Evolutionary conservation across 2,113 vertebrate species (phyloP).

Genomic region (Nesoenas mayeri): DNA sequence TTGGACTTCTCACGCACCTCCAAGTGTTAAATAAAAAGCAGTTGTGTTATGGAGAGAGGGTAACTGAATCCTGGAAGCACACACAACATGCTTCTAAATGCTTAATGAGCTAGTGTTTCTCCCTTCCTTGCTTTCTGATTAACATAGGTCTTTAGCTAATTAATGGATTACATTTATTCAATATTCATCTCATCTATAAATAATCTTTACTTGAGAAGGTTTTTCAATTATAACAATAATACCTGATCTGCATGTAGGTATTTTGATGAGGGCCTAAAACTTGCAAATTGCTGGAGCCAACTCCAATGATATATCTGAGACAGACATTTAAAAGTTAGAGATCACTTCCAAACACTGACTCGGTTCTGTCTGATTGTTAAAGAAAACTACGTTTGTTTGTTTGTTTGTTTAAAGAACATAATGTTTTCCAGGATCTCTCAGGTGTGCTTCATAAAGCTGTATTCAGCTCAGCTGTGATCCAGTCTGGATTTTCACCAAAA

Average conservation of each 20-base stretch:
- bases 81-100: conserved; percentile 53
- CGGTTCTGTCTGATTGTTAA: background rate
- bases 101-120: conserved; percentile 67
- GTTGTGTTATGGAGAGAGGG: conserved; percentile 50
- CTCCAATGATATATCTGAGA: background rate
- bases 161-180: conserved; percentile 63
- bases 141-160: conserved; percentile 64
- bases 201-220: conserved; percentile 30
- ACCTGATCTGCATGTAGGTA: background rate
- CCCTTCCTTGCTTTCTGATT: conserved; percentile 59
- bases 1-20: background rate
- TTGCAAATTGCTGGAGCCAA: background rate
- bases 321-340: background rate
- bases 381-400: background rate
- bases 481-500: background rate
- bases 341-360: background rate
- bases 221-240: background rate
- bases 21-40: conserved; percentile 63
- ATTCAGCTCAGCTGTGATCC: background rate
- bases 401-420: background rate
- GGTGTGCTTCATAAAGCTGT: background rate
- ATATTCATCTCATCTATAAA: conserved; percentile 56
- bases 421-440: background rate
- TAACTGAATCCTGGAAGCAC: conserved; percentile 54
- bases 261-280: background rate